Conservation (phyloP, 2,888 invertebrate species). For the Adineta ricciae region DNA sequence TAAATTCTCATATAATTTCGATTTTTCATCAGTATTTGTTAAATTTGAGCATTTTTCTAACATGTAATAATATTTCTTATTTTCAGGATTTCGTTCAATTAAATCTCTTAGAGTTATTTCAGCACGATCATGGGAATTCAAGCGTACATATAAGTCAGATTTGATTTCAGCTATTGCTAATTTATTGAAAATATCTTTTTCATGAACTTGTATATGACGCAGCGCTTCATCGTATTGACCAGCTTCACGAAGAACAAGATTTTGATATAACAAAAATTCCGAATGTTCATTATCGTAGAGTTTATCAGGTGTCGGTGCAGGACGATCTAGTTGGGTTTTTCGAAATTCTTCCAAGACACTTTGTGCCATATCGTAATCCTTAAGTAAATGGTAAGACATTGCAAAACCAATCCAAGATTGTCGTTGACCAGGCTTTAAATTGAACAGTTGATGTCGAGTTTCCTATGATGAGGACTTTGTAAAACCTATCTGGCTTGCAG, state of each 20-base stretch:
- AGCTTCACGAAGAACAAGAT: conserved; percentile 84
- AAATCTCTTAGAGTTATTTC: conserved; percentile 69
- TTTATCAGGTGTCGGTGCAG: conserved; percentile 4
- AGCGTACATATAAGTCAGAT: conserved; percentile 54
- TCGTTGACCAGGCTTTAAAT: conserved; percentile 85
- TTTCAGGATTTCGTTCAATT: conserved; percentile 86
- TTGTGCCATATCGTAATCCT: conserved; percentile 90
- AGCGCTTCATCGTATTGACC: conserved; percentile 73
- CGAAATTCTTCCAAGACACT: conserved; percentile 89
- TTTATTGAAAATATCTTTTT: conserved; percentile 83
- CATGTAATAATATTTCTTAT: conserved; percentile 79
- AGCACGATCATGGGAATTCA: conserved; percentile 57
- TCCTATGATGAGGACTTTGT: too few species aligned
- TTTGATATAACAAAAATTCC: conserved; percentile 88
- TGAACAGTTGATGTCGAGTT: conserved; percentile 88
- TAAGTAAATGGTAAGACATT: conserved; percentile 91
- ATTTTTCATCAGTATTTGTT: conserved; percentile 56
- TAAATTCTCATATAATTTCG: conserved; percentile 69
- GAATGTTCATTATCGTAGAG: conserved; percentile 81
- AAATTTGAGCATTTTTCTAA: conserved; percentile 74
- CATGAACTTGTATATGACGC: conserved; percentile 73
- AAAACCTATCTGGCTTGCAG: too few species aligned
- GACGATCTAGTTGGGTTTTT: conserved; percentile 59
- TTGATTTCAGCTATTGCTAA: conserved; percentile 80
- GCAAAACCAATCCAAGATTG: conserved; percentile 99